These are phyloP conservation scores for Rhorus exstirpatorius DNA, from an alignment of 2,888 invertebrate genomes.

Conservation along the genomic window DNA sequence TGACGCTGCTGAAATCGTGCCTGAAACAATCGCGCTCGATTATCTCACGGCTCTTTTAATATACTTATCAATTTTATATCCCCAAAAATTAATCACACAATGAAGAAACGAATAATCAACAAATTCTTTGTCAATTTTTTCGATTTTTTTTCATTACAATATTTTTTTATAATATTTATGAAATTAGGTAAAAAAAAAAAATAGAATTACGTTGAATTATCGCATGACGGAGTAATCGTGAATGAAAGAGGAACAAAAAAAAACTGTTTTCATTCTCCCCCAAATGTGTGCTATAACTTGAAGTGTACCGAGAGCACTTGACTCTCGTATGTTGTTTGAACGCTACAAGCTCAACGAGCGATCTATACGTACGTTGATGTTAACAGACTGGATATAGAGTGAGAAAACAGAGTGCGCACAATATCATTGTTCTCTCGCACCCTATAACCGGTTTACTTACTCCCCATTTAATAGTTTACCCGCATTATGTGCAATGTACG, in stretches of 20 bases:
- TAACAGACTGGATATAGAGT: background rate
- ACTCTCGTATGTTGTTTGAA: slow-evolving; percentile 14
- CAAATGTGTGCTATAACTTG: too few species aligned
- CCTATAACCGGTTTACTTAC: slow-evolving; percentile 81
- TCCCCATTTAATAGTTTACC: slow-evolving; percentile 69
- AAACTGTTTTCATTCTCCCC: too few species aligned
- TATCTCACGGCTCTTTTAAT: background rate
- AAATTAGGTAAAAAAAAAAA: too few species aligned
- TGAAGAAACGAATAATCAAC: background rate
- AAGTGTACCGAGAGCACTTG: too few species aligned
- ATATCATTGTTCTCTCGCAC: slow-evolving; percentile 59
- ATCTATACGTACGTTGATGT: slow-evolving; percentile 28
- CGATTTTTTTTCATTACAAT: too few species aligned
- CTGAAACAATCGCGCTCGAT: slow-evolving; percentile 86
- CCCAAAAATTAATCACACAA: too few species aligned
- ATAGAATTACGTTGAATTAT: too few species aligned
- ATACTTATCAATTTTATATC: background rate
- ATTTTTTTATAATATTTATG: too few species aligned
- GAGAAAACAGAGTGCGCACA: slow-evolving; percentile 20
- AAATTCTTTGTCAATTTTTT: too few species aligned
- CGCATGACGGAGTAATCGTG: too few species aligned
- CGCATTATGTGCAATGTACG: slow-evolving; percentile 16
- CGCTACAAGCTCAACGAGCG: slow-evolving; percentile 6
- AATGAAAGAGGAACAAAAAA: too few species aligned
- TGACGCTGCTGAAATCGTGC: slow-evolving; percentile 94